Conservation (phyloP, 1,140 invertebrate genomes). For the Sesamia nonagrioides region DNA sequence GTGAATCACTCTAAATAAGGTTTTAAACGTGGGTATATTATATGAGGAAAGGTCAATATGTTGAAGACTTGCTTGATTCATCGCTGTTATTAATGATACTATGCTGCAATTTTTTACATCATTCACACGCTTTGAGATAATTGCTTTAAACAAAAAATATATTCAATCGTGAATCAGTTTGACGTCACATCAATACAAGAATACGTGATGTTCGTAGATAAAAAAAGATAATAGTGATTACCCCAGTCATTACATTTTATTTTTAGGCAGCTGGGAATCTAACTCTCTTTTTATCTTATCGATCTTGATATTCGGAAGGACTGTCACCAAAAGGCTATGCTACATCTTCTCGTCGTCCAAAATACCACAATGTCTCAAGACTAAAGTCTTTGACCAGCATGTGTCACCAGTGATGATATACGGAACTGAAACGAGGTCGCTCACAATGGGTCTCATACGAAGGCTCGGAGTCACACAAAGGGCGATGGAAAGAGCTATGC, state of each 20-base stretch:
- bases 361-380: too few species aligned
- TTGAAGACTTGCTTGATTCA: conserved; percentile 2
- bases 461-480: too few species aligned
- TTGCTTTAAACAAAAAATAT: conserved; percentile 19
- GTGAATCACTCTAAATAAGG: conserved; percentile 27
- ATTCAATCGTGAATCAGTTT: conserved; percentile 20
- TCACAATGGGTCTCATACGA: too few species aligned
- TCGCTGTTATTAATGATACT: background rate
- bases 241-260: conserved; percentile 1
- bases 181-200: conserved; percentile 3
- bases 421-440: too few species aligned
- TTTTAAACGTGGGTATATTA: background rate
- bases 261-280: background rate
- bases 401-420: too few species aligned
- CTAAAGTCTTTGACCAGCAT: too few species aligned
- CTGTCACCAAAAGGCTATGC: too few species aligned
- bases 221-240: background rate
- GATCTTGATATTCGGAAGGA: background rate
- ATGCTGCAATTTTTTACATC: conserved; percentile 19
- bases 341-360: too few species aligned
- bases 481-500: too few species aligned
- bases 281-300: background rate
- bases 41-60: conserved; percentile 23
- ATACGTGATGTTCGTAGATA: background rate
- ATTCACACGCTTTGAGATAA: conserved; percentile 32